Evolutionary conservation across 2,113 vertebrate genomes (phyloP).

Genomic region (Salvelinus sp.): DNA sequence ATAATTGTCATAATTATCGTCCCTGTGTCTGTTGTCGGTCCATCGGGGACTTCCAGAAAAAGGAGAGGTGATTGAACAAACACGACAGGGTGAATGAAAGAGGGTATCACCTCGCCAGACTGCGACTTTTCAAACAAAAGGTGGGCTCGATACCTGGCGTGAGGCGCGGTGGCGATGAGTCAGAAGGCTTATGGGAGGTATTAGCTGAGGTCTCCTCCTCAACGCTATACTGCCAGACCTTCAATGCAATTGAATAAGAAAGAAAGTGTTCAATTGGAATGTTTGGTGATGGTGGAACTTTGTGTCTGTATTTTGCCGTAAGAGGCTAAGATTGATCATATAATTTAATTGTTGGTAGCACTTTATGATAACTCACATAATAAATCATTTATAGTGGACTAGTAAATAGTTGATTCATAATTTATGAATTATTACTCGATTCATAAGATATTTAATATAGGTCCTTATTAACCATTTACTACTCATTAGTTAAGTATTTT

Average conservation of each 20-base stretch:
- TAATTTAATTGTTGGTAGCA: too few species aligned
- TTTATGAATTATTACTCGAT: too few species aligned
- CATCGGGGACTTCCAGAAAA: constrained; percentile 60
- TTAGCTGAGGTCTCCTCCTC: background rate
- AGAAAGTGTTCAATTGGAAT: too few species aligned
- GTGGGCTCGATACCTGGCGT: constrained; percentile 34
- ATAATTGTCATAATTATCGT: constrained; percentile 79
- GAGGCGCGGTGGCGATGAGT: constrained; percentile 14
- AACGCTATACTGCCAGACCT: background rate
- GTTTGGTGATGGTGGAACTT: too few species aligned
- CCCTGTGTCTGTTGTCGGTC: constrained; percentile 63
- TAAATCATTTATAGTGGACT: too few species aligned
- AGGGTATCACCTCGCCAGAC: constrained; percentile 43
- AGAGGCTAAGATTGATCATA: background rate
- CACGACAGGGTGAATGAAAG: constrained; percentile 50
- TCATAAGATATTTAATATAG: too few species aligned
- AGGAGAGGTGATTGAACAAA: constrained; percentile 61
- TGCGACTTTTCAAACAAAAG: constrained; percentile 64
- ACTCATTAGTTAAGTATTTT: too few species aligned
- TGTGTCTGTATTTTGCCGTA: too few species aligned
- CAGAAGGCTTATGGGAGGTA: background rate
- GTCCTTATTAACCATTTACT: too few species aligned
- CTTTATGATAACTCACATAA: too few species aligned
- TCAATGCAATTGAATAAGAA: background rate
- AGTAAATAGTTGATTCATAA: too few species aligned